Evolutionary conservation across 2,888 invertebrate species (phyloP), one percentile per base, ranked within the genome.

Genomic region (Creontiades dilutus): DNA sequence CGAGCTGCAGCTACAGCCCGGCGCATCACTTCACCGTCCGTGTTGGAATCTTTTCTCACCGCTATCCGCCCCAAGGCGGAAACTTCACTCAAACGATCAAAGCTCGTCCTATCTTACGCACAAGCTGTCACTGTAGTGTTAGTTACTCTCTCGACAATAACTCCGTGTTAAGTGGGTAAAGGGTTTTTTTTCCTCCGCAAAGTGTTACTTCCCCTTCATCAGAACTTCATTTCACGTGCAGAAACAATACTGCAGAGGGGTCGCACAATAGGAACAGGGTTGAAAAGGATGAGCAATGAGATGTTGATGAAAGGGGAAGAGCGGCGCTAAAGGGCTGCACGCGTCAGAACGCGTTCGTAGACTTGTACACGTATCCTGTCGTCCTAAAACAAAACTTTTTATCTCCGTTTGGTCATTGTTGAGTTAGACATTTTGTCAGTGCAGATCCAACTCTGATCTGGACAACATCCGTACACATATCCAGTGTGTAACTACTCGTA

Each of bases 21-120:
- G 16, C 57, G 57, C 37, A 11, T 23, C 68, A 23, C 68, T 68
- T 23, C 27, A 23, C 23, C n/a, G 12, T 68, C 23, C 52, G 52
- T 11, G n/a, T n/a, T 9, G 11, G 23, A 5, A 68, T n/a, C 68
- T 68, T 68, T 16, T 46, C 78, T 78, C 78, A 16, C 12, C 28
- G 7, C 76, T 37, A 27, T 0, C 11, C 16, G 27, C 7, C 37
- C 37, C 37, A 76, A 37, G 19, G 78, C 78, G 78, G 78, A 78
- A 78, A 78, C 19, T 78, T 78, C 37, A 78, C 78, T 78, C 78
- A 46, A 78, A 78, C 78, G 78, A 78, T 78, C 78, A 78, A 78
- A 78, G 78, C 75, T 28, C 7, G n/a, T 37, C 78, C 5, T 46
- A 46, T 78, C 78, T 78, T 46, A 78, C 78, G 47, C 37, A 46